A percentile compares a stretch with the other conserved stretches of the same genome.
Evolutionary conservation across 2,797 vertebrate genomes (phyloP).

Genomic region (Melanotaenia nigrans): DNA sequence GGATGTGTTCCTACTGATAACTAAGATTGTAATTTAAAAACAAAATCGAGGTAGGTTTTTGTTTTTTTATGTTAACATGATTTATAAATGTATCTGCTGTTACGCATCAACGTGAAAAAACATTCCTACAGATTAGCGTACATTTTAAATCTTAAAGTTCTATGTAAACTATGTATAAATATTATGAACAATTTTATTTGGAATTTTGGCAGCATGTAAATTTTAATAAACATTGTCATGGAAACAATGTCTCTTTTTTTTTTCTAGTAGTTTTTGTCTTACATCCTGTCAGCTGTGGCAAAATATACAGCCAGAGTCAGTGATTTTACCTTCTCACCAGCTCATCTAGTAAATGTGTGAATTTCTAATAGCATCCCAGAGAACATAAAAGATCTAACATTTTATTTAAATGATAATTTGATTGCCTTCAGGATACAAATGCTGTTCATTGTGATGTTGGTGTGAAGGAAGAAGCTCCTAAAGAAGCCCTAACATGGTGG

Average conservation of each 20-base stretch:
- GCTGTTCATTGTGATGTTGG: slow-evolving; percentile 69
- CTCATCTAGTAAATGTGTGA: slow-evolving; percentile 62
- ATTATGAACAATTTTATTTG: slow-evolving; percentile 72
- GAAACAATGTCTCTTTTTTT: slow-evolving; percentile 44
- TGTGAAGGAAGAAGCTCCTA: slow-evolving; percentile 70
- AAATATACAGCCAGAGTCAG: slow-evolving; percentile 15
- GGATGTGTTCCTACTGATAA: slow-evolving; percentile 24
- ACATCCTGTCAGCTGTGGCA: neutral
- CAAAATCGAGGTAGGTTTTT: slow-evolving; percentile 42
- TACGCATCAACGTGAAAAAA: slow-evolving; percentile 22
- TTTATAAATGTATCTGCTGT: slow-evolving; percentile 39
- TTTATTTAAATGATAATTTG: slow-evolving; percentile 76
- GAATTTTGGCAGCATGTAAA: slow-evolving; percentile 78
- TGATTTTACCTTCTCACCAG: slow-evolving; percentile 27
- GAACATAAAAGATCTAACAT: slow-evolving; percentile 64
- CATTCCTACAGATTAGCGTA: slow-evolving; percentile 46
- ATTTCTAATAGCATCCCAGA: slow-evolving; percentile 36
- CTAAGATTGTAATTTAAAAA: slow-evolving; percentile 44
- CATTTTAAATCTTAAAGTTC: slow-evolving; percentile 46
- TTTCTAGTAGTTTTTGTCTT: slow-evolving; percentile 46
- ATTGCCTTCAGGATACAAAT: slow-evolving; percentile 65
- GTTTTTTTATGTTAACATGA: slow-evolving; percentile 42
- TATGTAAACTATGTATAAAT: slow-evolving; percentile 82
- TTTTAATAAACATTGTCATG: slow-evolving; percentile 81
- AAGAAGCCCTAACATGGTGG: slow-evolving; percentile 70